Base-by-base conservation (phyloP, 2,113 vertebrate species). In the Eudyptes chrysolophus region DNA sequence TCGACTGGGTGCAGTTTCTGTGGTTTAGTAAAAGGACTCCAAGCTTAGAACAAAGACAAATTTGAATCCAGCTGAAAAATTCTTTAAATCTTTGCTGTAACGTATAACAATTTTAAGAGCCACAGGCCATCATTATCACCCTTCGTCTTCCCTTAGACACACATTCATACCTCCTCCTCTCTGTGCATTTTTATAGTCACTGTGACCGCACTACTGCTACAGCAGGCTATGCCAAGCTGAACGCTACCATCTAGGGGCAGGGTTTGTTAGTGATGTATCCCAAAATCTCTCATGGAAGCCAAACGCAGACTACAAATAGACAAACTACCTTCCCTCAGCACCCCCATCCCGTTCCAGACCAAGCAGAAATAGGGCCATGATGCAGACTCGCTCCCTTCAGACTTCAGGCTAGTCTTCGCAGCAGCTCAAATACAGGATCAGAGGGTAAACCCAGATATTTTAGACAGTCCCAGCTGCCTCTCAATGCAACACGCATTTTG, bases 21-120 rank as follows among this genome's bases (percentile, higher is more conserved):
- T 27, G 9, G 1, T 60, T 84, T 60, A 68, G 15, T 34, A 44
- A 58, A 87, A 72, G 0, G 0, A 15, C 21, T 36, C 36, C 2
- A 7, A 12, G 26, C 69, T 74, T 51, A 11, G 25, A 60, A 58
- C 27, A 30, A 61, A 77, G 38, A 34, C 26, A 38, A 54, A 34
- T 54, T 30, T 17, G 34, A 74, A 60, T n/a, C 13, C 9, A 30
- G 34, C 15, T 61, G 46, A 81, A 61, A 61, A 87, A 48, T 12
- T 61, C 46, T 52, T 52, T 66, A 60, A 14, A 26, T 15, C 26
- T 65, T 29, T 58, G 21, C 44, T 65, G 24, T n/a, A 65, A 38
- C 3, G 9, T 34, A 3, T 46, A 51, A 46, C 15, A 38, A 46
- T 25, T 52, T 27, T 44, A 42, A 72, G 36, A 85, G 74, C 15